Percentiles rank a stretch among this genome's conserved stretches.
These are phyloP conservation scores for Girardia tigrina DNA, from an alignment of 2,888 invertebrate genomes.

Conservation along the genomic window DNA sequence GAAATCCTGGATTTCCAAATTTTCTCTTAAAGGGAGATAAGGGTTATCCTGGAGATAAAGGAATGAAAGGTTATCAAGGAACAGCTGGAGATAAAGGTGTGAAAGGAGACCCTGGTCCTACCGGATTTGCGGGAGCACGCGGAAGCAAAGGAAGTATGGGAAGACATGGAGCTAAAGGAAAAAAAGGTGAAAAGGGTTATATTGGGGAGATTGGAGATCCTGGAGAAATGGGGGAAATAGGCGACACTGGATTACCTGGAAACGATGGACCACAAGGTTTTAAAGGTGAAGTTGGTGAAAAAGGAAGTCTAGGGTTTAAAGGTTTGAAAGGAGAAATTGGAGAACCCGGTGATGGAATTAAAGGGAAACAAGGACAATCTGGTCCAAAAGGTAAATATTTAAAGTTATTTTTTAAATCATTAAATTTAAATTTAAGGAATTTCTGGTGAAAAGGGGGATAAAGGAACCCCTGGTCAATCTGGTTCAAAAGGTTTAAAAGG, in stretches of 20 bases:
- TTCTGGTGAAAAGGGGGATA: background rate
- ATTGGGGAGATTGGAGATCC: background rate
- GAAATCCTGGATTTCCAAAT: background rate
- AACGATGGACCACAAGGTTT: background rate
- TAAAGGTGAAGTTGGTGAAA: background rate
- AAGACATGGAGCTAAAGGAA: background rate
- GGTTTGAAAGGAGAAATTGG: background rate
- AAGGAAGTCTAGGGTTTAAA: constrained; percentile 3
- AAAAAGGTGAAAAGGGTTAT: background rate
- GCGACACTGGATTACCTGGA: background rate
- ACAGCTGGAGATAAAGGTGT: constrained; percentile 26
- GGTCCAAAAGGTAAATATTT: constrained; percentile 18
- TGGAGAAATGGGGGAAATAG: background rate
- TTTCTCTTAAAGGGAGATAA: constrained; percentile 6
- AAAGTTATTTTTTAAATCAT: background rate
- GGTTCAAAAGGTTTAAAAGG: background rate
- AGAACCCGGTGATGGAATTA: background rate
- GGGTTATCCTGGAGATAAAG: constrained; percentile 11
- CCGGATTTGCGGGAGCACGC: background rate
- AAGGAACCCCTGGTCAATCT: background rate
- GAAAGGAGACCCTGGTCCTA: constrained; percentile 15
- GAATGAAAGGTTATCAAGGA: constrained; percentile 1
- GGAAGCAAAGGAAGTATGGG: background rate
- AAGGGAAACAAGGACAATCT: constrained; percentile 23
- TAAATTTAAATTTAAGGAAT: background rate